Evolutionary conservation across 2,888 invertebrate species (phyloP), one percentile per base, ranked within the genome.

Genomic region (Campoplex capitator): DNA sequence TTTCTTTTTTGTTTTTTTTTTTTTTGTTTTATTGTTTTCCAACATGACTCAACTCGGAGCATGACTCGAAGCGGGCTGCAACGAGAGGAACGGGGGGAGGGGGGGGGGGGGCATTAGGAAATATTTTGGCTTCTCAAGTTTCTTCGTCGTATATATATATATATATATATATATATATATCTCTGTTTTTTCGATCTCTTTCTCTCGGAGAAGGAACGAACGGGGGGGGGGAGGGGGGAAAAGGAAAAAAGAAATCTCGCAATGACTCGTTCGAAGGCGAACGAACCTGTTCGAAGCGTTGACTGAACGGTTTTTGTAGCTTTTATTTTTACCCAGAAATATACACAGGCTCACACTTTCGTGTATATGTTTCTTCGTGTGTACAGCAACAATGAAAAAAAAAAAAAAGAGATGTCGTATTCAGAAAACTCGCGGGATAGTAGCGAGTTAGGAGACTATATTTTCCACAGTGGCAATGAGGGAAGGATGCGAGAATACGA

Each of bases 251-350:
- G 45, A 78, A 68, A 67, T 82, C 79, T 62, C 58, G 75, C 86
- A 80, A 81, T 84, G 86, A 86, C 84, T 74, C 67, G 81, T 86
- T 74, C 73, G 68, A 73, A 78, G 83, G 48, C 77, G 83, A 51
- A 78, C 80, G 68, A 83, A 76, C 86, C 83, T 73, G 83, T 62
- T 75, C 23, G 71, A 28, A 35, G 48, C 56, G 67, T 48, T 73
- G 79, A 86, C 65, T 67, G 77, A 56, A 56, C 54, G 67, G 28
- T 67, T 74, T 71, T 42, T 58, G 23, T 7, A 3, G 65, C 38
- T 68, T 23, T 23, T 42, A 78, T 54, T 32, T 35, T 38, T 54
- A 42, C 73, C n/a, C n/a, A 9, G 23, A n/a, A 42, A n/a, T 42
- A 7, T 9, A 42, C 13, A n/a, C 54, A 4, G 1, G 6, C 6